Evolutionary conservation across 2,113 vertebrate species (phyloP), one percentile per base, ranked within the genome.

Genomic region (Nesogale talazaci): DNA sequence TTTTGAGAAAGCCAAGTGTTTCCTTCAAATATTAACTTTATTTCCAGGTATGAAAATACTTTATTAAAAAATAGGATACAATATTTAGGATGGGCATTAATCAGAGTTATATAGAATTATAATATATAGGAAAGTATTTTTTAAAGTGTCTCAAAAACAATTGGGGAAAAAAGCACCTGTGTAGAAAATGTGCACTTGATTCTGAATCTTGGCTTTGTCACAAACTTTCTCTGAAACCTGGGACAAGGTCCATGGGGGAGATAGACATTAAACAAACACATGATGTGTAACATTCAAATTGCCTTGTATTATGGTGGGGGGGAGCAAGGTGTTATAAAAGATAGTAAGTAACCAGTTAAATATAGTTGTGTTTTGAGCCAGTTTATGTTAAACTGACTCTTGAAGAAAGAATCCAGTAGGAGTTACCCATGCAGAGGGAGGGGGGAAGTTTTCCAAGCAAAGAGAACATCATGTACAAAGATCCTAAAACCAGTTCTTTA

Each of bases 1-100:
- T 77, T 88, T 94, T 88, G 67, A 70, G n/a, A 95, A 91, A 92
- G 40, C 70, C 38, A 61, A 15, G 88, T 69, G 27, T 90, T 92
- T 91, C 57, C 36, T 94, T 78, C 65, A 79, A 76, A 83, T 80
- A 78, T 23, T 77, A 25, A 89, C 23, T 89, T 86, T 52, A 89
- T 85, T 85, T 88, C 83, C 19, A 92, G 76, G 70, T 75, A 76
- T 59, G 57, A 88, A 75, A 88, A 59, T 42, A 52, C 17, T 86
- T 82, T 56, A 72, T 82, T 61, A 72, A 74, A 77, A 81, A 88
- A 77, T 29, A 91, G 83, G 72, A 52, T 17, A 88, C 59, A 61
- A 23, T 61, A 61, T 22, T 61, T 61, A 61, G 6, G 59, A 61
- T 61, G 59, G 22, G 22, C 59, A 61, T 61, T 61, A 61, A 23